These are phyloP conservation scores for Gallinago solitaria DNA, from an alignment of 2,797 vertebrate genomes.

Conservation along the genomic window DNA sequence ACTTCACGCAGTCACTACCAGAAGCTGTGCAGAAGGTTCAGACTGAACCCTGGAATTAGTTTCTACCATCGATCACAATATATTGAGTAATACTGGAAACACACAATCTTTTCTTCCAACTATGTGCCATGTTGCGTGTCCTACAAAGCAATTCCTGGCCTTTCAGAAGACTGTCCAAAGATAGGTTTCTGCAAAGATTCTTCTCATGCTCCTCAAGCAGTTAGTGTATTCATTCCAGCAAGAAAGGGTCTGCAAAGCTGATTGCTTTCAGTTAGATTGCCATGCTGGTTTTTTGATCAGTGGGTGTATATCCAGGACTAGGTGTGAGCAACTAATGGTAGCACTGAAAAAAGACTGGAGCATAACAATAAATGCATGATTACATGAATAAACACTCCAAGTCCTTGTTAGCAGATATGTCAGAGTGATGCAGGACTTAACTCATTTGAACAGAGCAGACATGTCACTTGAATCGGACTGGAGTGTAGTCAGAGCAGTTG, in stretches of 20 bases:
- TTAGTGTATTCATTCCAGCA: not conserved
- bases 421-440: rapidly evolving
- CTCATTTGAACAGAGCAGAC: not conserved
- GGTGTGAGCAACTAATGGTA: not conserved
- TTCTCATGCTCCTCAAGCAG: not conserved
- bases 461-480: not conserved
- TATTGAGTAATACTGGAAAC: not conserved
- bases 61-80: not conserved
- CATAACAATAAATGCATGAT: not conserved
- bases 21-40: not conserved
- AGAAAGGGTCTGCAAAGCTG: not conserved
- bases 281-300: not conserved
- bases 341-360: not conserved
- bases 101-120: not conserved
- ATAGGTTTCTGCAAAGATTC: not conserved
- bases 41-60: not conserved
- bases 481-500: not conserved
- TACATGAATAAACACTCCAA: not conserved
- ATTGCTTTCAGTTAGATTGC: not conserved
- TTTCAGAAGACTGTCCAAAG: not conserved
- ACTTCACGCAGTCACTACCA: not conserved
- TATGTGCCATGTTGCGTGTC: not conserved
- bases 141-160: not conserved
- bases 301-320: not conserved
- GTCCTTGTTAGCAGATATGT: not conserved